Conservation (phyloP, 2,888 invertebrate genomes). For the Himalopsyche kuldschensis region DNA sequence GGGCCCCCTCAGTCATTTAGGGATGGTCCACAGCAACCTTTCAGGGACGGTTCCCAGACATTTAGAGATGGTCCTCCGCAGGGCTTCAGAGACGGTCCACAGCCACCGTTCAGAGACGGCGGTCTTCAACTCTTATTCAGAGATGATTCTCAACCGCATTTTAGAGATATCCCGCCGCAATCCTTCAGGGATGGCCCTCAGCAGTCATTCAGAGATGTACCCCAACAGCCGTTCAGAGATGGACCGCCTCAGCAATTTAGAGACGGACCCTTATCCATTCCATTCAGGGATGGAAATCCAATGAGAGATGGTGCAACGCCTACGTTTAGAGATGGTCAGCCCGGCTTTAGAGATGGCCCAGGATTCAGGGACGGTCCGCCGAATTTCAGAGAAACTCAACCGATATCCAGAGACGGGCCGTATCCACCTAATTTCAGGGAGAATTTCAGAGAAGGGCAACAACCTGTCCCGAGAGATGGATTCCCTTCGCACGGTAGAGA, state of each 20-base stretch:
- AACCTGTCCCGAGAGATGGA: conserved; percentile 21
- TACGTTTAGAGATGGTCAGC: conserved; percentile 21
- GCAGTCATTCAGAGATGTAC: conserved; percentile 17
- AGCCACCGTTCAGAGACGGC: conserved; percentile 50
- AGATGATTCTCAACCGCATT: conserved; percentile 22
- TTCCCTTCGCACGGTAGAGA: neutral
- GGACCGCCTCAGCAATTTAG: conserved; percentile 39
- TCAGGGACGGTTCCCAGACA: conserved; percentile 34
- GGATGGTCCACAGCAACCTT: conserved; percentile 40
- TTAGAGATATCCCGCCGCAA: conserved; percentile 25
- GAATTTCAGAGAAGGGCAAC: neutral
- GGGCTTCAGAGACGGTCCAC: conserved; percentile 48
- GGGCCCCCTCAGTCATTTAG: conserved; percentile 14
- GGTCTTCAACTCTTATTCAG: conserved; percentile 18
- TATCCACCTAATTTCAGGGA: neutral
- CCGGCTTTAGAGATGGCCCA: conserved; percentile 17
- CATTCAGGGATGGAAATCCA: conserved; percentile 17
- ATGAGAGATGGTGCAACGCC: conserved; percentile 8
- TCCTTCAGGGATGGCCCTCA: conserved; percentile 18
- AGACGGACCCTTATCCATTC: neutral
- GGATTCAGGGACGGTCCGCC: conserved; percentile 10
- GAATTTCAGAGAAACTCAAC: conserved; percentile 25
- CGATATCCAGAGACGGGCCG: conserved; percentile 22
- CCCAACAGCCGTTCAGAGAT: conserved; percentile 43
- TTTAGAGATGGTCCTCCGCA: conserved; percentile 30